A percentile compares a stretch with the other conserved stretches of the same genome.
These are phyloP conservation scores for Orgyia antiqua DNA, from an alignment of 2,888 invertebrate species.

Conservation along the genomic window DNA sequence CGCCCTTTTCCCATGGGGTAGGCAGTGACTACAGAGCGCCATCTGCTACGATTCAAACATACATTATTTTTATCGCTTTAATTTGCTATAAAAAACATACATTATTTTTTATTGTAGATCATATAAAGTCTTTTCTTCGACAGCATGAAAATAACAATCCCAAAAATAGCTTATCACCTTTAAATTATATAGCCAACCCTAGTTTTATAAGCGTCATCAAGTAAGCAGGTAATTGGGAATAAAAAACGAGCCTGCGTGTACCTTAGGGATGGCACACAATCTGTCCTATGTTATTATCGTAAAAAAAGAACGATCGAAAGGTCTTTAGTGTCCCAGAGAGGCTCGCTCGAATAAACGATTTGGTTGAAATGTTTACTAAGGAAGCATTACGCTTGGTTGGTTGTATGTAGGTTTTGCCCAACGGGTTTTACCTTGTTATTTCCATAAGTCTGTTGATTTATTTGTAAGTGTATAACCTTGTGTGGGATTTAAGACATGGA, in stretches of 20 bases:
- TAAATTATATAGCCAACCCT: conserved; percentile 18
- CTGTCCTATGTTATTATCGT: conserved; percentile 29
- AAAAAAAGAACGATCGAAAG: conserved; percentile 23
- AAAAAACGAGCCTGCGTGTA: conserved; percentile 24
- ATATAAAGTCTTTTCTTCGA: too few relatives aligned
- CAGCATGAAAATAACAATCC: too few relatives aligned
- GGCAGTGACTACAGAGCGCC: too few relatives aligned
- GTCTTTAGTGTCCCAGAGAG: conserved; percentile 19
- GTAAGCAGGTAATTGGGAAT: conserved; percentile 28
- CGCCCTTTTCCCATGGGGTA: too few relatives aligned
- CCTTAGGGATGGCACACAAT: conserved; percentile 24
- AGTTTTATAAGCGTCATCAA: conserved; percentile 23
- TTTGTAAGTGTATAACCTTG: not conserved
- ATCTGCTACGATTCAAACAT: too few relatives aligned
- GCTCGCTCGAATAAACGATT: conserved; percentile 5
- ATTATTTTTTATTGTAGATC: too few relatives aligned
- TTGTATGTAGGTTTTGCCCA: not conserved
- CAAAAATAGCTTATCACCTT: not conserved
- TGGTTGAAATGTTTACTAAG: conserved; percentile 5
- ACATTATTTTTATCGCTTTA: too few relatives aligned
- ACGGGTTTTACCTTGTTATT: not conserved
- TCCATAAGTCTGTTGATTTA: not conserved
- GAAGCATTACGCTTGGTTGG: conserved; percentile 3
- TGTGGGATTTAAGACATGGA: too few relatives aligned
- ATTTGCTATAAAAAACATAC: too few relatives aligned